These are phyloP conservation scores for Cinara cedri DNA, from an alignment of 2,888 invertebrate genomes.

Conservation along the genomic window DNA sequence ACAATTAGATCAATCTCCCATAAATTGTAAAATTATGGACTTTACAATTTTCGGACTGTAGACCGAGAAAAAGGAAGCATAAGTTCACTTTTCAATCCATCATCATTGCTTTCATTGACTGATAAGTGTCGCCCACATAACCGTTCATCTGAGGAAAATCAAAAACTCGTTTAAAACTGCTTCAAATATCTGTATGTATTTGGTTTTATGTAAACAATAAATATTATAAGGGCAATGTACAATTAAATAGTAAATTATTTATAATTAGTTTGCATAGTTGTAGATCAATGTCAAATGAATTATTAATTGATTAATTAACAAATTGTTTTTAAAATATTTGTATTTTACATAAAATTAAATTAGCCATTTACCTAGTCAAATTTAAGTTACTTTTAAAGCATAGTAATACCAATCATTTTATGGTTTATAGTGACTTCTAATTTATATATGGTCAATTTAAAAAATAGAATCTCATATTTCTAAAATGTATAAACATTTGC, in stretches of 20 bases:
- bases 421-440: no score
- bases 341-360: conserved; percentile 10
- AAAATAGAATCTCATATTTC: no score
- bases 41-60: conserved; percentile 59
- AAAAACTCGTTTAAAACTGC: conserved; percentile 58
- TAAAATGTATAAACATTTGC: no score
- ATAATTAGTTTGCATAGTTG: background rate
- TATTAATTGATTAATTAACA: background rate
- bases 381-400: background rate
- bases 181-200: background rate
- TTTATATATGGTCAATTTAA: no score
- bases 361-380: conserved; percentile 4
- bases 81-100: conserved; percentile 67
- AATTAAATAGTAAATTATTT: conserved; percentile 22
- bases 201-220: background rate
- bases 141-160: conserved; percentile 59
- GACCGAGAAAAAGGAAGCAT: conserved; percentile 59
- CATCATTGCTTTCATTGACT: conserved; percentile 66
- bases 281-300: background rate
- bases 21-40: conserved; percentile 14
- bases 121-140: conserved; percentile 65
- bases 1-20: conserved; percentile 21
- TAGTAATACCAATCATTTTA: no score
- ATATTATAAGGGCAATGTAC: background rate
- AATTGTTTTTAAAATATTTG: conserved; percentile 9